These are phyloP conservation scores for Numida meleagris DNA, from an alignment of 2,113 vertebrate species.

Conservation along the genomic window DNA sequence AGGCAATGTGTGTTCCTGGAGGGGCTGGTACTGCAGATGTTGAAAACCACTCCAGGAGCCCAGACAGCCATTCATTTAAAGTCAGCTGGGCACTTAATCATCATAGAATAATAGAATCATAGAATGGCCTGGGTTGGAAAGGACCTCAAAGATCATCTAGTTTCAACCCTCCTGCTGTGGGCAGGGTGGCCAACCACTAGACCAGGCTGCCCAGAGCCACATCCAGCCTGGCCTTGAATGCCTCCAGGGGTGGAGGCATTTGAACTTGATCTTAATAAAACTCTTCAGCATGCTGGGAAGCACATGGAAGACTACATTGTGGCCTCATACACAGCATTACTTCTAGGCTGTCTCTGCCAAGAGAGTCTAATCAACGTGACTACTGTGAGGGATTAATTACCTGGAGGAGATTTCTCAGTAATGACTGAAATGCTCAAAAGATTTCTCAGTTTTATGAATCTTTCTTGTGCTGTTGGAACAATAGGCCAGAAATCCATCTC, in stretches of 20 bases:
- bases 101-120: no score
- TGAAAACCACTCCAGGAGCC: neutral
- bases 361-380: constrained; percentile 94
- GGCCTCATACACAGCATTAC: constrained; percentile 95
- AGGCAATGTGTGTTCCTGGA: neutral
- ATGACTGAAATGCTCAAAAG: constrained; percentile 99
- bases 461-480: constrained; percentile 98
- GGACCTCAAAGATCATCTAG: no score
- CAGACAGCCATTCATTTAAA: neutral
- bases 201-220: no score
- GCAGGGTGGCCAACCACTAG: no score
- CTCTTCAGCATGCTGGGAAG: constrained; percentile 97
- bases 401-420: constrained; percentile 97
- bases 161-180: no score
- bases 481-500: constrained; percentile 99
- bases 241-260: no score
- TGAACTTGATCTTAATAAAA: constrained; percentile 80
- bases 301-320: constrained; percentile 99
- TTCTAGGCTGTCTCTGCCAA: constrained; percentile 97
- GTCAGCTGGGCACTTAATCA: neutral
- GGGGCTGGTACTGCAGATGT: neutral
- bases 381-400: constrained; percentile 93
- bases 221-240: no score
- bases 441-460: constrained; percentile 99
- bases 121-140: no score